These are phyloP conservation scores for Neomorphus geoffroyi DNA, from an alignment of 2,797 vertebrate genomes.

Conservation along the genomic window DNA sequence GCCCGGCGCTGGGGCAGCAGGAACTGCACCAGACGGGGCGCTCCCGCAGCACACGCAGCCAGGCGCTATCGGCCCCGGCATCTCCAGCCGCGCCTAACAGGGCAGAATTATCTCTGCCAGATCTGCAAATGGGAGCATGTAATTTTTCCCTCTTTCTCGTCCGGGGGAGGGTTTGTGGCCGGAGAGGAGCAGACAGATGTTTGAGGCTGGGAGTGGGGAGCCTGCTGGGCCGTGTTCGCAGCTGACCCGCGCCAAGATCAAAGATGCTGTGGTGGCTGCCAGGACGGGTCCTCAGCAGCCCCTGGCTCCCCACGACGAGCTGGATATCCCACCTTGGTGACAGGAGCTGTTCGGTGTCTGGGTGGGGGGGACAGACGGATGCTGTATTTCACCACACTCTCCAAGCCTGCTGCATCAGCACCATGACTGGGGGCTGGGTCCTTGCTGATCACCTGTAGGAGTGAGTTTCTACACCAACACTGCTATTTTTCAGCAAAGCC, in stretches of 20 bases:
- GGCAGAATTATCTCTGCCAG: background rate
- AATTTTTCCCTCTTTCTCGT: conserved; percentile 33
- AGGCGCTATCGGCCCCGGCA: background rate
- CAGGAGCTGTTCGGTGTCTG: background rate
- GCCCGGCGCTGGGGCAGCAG: background rate
- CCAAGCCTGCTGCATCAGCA: background rate
- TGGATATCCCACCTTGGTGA: background rate
- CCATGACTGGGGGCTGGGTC: rapidly evolving
- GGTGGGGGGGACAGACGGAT: background rate
- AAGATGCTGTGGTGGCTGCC: background rate
- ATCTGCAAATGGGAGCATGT: conserved; percentile 30
- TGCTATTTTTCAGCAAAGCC: background rate
- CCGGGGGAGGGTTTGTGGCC: conserved; percentile 33
- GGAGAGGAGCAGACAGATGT: background rate
- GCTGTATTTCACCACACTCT: background rate
- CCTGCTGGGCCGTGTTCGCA: background rate
- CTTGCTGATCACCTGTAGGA: background rate
- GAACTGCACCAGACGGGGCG: background rate
- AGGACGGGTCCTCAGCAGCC: background rate
- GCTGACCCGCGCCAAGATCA: background rate
- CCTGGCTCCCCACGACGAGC: background rate
- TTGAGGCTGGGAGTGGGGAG: conserved; percentile 41
- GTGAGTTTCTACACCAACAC: background rate
- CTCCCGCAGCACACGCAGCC: background rate
- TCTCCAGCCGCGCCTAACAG: background rate